Evolutionary conservation across 2,888 invertebrate genomes (phyloP).

Genomic region (Eristalis tenax): DNA sequence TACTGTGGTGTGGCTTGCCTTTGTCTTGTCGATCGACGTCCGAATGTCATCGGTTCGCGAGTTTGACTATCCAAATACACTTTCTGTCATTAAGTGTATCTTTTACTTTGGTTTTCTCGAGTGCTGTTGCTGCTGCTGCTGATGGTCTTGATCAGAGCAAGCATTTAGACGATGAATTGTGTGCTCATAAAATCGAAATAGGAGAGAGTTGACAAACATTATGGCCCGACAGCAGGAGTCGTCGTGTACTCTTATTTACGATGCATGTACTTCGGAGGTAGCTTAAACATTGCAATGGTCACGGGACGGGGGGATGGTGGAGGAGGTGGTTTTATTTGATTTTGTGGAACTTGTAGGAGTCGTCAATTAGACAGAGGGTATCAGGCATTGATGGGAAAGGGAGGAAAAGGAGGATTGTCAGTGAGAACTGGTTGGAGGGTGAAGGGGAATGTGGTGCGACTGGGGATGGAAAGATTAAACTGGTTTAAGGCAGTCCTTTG

Average conservation of each 20-base stretch:
- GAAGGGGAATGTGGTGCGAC: too few relatives aligned
- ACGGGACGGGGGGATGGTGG: neutral
- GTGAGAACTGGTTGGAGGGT: too few relatives aligned
- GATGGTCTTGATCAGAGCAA: neutral
- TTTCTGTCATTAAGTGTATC: slow-evolving; percentile 31
- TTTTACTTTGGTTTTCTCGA: neutral
- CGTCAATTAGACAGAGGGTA: too few relatives aligned
- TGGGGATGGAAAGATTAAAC: too few relatives aligned
- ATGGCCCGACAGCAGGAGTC: slow-evolving; percentile 5
- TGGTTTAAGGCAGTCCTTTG: too few relatives aligned
- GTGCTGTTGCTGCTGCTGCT: neutral
- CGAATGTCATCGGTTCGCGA: slow-evolving; percentile 19
- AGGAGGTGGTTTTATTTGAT: neutral
- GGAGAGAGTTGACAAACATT: slow-evolving; percentile 27
- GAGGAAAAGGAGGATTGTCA: too few relatives aligned
- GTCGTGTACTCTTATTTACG: slow-evolving; percentile 33
- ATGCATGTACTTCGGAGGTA: slow-evolving; percentile 19
- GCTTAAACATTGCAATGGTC: slow-evolving; percentile 3
- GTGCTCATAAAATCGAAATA: slow-evolving; percentile 18
- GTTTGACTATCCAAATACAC: slow-evolving; percentile 10
- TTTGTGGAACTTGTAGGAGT: neutral
- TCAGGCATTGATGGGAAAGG: too few relatives aligned
- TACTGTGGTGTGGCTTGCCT: neutral
- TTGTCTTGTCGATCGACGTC: neutral
- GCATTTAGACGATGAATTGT: neutral